Evolutionary conservation across 2,888 invertebrate species (phyloP), one percentile per base, ranked within the genome.

Genomic region (Strigamia crassipes): DNA sequence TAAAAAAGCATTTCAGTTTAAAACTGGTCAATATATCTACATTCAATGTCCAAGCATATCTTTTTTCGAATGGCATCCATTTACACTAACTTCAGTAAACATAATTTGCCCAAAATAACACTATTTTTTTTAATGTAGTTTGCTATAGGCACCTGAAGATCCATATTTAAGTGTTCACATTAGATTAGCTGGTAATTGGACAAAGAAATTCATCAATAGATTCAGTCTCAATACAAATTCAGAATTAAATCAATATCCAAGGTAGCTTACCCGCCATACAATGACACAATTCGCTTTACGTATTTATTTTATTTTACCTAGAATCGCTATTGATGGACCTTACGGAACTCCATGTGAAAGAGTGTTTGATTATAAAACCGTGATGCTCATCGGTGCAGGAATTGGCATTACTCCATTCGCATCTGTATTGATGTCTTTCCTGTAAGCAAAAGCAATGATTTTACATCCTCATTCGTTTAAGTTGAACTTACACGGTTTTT

Each of bases 21-120:
- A 80, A 51, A 80, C 80, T 15, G 80, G 80, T 10, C 80, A 80
- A 46, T 80, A 80, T n/a, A 80, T 80, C 23, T 80, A 80, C 12
- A 41, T 80, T 80, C 80, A 80, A 41, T 80, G 80, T 56, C 31
- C 80, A 8, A 51, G 41, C 15, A 80, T 80, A 18, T 80, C 80
- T 4, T 46, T 46, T 23, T 51, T 80, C 18, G 80, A 80, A 10
- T 80, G 80, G 80, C 80, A 80, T 80, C 80, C 80, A 27, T 80
- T 80, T 27, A 80, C 80, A 21, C n/a, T 80, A 21, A 80, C 80
- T 23, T 80, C 80, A 46, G 80, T 80, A 51, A 80, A 12, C 42
- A 79, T 41, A 79, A 79, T 31, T 80, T 42, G 12, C 41, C 79
- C 79, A 5, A 79, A 42, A 2, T 42, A 42, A n/a, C 15, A 38